Evolutionary conservation across 2,113 vertebrate genomes (phyloP).

Genomic region (Lepisosteus osseus): DNA sequence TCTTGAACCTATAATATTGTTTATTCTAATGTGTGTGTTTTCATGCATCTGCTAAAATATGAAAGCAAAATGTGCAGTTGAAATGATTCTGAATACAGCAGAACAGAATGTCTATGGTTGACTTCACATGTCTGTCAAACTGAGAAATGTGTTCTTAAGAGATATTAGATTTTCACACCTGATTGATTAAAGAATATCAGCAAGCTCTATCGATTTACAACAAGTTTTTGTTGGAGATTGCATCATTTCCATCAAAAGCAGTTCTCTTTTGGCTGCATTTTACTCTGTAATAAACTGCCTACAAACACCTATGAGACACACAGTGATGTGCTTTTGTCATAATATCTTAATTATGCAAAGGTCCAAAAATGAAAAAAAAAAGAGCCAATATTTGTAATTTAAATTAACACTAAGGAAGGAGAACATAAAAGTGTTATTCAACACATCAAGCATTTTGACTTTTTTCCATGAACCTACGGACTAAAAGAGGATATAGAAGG

Average conservation of each 20-base stretch:
- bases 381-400: slow-evolving; percentile 3
- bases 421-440: too few species aligned
- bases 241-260: slow-evolving; percentile 14
- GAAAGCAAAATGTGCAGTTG: neutral
- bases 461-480: too few species aligned
- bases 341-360: too few species aligned
- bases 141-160: slow-evolving; percentile 58
- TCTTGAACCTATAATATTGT: neutral
- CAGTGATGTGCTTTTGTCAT: neutral
- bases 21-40: neutral
- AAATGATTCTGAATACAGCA: slow-evolving; percentile 12
- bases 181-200: slow-evolving; percentile 51
- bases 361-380: too few species aligned
- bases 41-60: neutral
- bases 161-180: slow-evolving; percentile 56
- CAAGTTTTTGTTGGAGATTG: slow-evolving; percentile 30
- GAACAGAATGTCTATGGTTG: slow-evolving; percentile 8
- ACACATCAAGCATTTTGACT: too few species aligned
- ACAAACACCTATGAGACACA: neutral
- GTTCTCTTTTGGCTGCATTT: slow-evolving; percentile 5
- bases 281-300: slow-evolving; percentile 8
- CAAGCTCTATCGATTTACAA: slow-evolving; percentile 53
- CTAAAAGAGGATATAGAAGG: too few species aligned
- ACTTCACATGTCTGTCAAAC: slow-evolving; percentile 60
- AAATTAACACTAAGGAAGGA: neutral